These are phyloP conservation scores for Sitta carolinensis DNA, from an alignment of 2,797 vertebrate genomes.

Conservation along the genomic window DNA sequence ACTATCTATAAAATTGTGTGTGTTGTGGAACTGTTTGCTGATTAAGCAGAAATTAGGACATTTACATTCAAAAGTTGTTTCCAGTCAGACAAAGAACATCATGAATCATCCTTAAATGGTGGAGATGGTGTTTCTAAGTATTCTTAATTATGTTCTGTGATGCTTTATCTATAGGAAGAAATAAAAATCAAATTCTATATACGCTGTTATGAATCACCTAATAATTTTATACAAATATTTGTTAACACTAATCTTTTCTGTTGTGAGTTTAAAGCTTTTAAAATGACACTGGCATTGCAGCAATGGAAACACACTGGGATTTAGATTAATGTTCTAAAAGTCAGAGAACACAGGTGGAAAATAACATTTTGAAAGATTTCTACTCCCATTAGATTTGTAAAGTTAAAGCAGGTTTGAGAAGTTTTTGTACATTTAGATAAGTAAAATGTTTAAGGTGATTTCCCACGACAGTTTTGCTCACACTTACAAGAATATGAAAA, in stretches of 20 bases:
- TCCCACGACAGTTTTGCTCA: not conserved
- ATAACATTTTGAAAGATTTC: not conserved
- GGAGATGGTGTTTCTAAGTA: not conserved
- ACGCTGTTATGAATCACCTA: not conserved
- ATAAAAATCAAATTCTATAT: not conserved
- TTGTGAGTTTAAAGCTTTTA: not conserved
- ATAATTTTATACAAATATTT: not conserved
- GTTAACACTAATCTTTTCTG: not conserved
- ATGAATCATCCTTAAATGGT: not conserved
- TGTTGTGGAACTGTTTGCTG: not conserved
- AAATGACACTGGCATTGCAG: not conserved
- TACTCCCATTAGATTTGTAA: not conserved
- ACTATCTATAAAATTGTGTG: not conserved
- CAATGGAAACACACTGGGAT: not conserved
- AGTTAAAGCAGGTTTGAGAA: not conserved
- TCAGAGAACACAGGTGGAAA: conserved; percentile 4
- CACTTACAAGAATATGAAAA: not conserved
- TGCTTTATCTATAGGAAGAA: not conserved
- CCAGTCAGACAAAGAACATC: not conserved
- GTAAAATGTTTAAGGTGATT: not conserved
- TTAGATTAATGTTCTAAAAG: not conserved
- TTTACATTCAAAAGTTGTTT: not conserved
- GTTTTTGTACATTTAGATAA: not conserved
- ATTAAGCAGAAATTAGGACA: not conserved
- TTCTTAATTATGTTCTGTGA: not conserved